Percentiles rank a stretch among this genome's conserved stretches.
phyloP scores from a whole-genome alignment of 2,888 invertebrate species.

The Nasonovia ribisnigri region DNA sequence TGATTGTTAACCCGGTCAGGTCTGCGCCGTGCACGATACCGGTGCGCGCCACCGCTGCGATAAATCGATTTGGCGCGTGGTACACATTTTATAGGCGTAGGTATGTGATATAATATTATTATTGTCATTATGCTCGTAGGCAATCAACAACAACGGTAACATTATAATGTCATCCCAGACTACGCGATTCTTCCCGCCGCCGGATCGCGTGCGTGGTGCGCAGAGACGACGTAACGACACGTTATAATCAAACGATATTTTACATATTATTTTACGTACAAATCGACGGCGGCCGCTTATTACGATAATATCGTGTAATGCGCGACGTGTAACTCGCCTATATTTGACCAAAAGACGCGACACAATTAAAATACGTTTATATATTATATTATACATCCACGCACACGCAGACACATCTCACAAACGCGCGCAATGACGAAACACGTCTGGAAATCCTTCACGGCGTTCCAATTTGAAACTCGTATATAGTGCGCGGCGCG shows the following conservation, averaged over 20 bases:
- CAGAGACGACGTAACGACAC: neutral
- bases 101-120: neutral
- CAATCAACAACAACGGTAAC: too few relatives aligned
- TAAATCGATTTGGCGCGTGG: neutral
- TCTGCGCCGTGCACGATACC: neutral
- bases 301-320: neutral
- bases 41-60: neutral
- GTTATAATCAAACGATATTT: too few relatives aligned
- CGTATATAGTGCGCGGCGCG: neutral
- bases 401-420: neutral
- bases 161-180: neutral
- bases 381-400: neutral
- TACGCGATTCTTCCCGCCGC: neutral
- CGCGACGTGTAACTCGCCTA: neutral
- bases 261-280: neutral
- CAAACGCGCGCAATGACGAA: conserved; percentile 44
- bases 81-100: neutral
- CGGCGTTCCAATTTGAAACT: conserved; percentile 51
- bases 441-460: conserved; percentile 59
- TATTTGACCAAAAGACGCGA: neutral
- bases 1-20: neutral
- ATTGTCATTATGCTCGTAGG: neutral
- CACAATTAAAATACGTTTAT: neutral
- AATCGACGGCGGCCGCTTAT: neutral
- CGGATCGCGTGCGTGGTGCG: neutral